Evolutionary conservation across 1,140 invertebrate genomes (phyloP).

Genomic region (Drusus annulatus): DNA sequence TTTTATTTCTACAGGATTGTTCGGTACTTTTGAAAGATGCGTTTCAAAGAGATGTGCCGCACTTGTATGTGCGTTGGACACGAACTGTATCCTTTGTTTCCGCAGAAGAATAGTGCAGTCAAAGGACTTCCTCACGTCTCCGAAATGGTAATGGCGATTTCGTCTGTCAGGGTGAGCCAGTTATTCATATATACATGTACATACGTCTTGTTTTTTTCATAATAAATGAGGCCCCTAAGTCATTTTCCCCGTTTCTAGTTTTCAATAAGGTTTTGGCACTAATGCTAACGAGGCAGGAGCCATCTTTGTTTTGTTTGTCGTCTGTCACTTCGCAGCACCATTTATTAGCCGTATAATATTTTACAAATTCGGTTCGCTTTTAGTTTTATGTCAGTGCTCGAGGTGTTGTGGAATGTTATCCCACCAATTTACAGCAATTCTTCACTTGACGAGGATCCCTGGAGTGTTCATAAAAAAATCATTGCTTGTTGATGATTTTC

Average conservation of each 20-base stretch:
- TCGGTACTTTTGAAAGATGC: not conserved
- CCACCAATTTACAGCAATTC: too few species aligned
- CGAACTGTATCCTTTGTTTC: conserved; percentile 38
- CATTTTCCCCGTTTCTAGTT: not conserved
- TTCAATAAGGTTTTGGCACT: not conserved
- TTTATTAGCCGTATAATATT: not conserved
- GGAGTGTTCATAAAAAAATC: too few species aligned
- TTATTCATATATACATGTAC: too few species aligned
- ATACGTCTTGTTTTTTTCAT: not conserved
- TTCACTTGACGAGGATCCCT: too few species aligned
- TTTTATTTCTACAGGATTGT: too few species aligned
- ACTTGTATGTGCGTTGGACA: conserved; percentile 51
- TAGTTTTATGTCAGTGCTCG: too few species aligned
- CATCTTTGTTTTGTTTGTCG: not conserved
- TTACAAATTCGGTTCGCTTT: too few species aligned
- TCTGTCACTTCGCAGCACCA: not conserved
- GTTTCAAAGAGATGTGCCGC: conserved; percentile 49
- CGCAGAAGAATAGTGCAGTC: not conserved
- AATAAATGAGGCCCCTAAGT: not conserved
- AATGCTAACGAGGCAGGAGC: too few species aligned
- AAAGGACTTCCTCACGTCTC: conserved; percentile 26
- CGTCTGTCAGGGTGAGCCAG: conserved; percentile 42
- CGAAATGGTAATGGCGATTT: conserved; percentile 44
- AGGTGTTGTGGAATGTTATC: too few species aligned
- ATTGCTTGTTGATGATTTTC: too few species aligned